Evolutionary conservation across 2,888 invertebrate species (phyloP).

Genomic region (Rhabditoides inermis): DNA sequence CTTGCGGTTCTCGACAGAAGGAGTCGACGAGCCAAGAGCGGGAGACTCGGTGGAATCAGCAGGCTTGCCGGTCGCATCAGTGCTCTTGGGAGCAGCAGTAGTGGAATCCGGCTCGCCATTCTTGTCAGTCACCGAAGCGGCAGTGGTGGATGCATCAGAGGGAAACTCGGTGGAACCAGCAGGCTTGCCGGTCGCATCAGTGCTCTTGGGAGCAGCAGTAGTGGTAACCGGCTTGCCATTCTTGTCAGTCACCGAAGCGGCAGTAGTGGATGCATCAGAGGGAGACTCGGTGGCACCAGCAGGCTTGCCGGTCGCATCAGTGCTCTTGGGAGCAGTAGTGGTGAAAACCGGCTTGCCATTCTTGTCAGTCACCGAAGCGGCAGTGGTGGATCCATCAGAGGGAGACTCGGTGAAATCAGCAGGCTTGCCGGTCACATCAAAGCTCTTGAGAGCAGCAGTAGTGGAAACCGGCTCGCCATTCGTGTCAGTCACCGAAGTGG

Average conservation of each 20-base stretch:
- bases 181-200: not conserved
- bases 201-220: conserved; percentile 3
- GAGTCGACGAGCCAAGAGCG: no score
- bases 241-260: conserved; percentile 3
- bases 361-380: not conserved
- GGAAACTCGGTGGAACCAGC: conserved; percentile 2
- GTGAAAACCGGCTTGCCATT: no score
- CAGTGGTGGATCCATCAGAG: not conserved
- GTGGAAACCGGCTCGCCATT: not conserved
- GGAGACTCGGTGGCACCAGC: not conserved
- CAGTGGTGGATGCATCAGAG: not conserved
- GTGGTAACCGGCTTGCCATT: conserved; percentile 6
- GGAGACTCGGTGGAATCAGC: conserved; percentile 2
- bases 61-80: not conserved
- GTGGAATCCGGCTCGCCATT: not conserved
- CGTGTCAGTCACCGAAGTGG: not conserved
- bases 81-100: not conserved
- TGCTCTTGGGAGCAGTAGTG: not conserved
- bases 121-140: not conserved
- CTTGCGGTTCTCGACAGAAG: no score
- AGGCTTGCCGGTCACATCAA: not conserved
- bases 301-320: not conserved
- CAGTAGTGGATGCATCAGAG: not conserved
- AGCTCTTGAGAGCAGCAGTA: not conserved
- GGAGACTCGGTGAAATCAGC: not conserved